Base-by-base conservation (phyloP, 2,113 vertebrate genomes). In the Xyliphius kryptos region DNA sequence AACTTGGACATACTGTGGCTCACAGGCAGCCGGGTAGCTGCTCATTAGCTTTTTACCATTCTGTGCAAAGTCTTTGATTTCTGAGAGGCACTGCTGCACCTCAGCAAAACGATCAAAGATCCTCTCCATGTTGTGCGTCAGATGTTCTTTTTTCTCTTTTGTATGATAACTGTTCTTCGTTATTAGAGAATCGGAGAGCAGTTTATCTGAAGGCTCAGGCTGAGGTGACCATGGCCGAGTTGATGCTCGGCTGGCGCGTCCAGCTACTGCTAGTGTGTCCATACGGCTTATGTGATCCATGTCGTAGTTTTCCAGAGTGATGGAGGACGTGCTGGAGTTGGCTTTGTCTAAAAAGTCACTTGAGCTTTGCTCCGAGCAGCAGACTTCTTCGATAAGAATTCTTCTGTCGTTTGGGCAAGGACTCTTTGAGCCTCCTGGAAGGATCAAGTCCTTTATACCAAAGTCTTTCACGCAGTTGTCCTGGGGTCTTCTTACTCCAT, bases 361-460 rank as follows among this genome's bases (percentile, higher is more conserved):
- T 4, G 80, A 85, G 71, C 85, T 88, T 65, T 81, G 76, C 21
- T 91, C 90, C 19, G 77, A 70, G 50, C 82, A 91, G 62, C 59
- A 82, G 60, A 95, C 80, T 83, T 95, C 92, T 77, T 94, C 86
- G 58, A 94, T 86, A 56, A 97, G 85, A 71, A 74, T 86, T 37
- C 80, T 86, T 71, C 87, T 84, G 72, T 76, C 85, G 2, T 57
- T 78, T 22, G 82, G 85, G 2, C 85, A 86, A 7, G 65, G 85
- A 20, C 80, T 13, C 4, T 68, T 73, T 16, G 75, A 74, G 3
- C 79, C 77, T 44, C 85, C 83, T 7, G 91, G 89, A n/a, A 94
- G 70, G 61, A 93, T 53, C 61, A 95, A 83, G n/a, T 86, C 89
- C 59, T 70, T 83, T 68, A 82, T 82, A 49, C 79, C 79, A 1